A percentile compares a stretch with the other conserved stretches of the same genome.
Evolutionary conservation across 1,140 invertebrate species (phyloP).

Genomic region (Drosophila kepulauana): DNA sequence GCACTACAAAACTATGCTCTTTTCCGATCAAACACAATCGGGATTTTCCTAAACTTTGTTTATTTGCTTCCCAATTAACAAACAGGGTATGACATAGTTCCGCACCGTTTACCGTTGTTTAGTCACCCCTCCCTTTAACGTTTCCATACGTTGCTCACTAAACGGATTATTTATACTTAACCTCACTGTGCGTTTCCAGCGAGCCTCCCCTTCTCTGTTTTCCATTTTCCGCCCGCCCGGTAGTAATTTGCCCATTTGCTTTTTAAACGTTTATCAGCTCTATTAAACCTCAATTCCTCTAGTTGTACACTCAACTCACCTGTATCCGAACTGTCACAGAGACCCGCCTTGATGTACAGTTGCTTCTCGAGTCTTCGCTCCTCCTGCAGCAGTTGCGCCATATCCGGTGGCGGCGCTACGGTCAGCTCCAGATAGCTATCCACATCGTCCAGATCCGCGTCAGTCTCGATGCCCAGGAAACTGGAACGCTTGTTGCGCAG

Average conservation of each 20-base stretch:
- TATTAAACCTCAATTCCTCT: constrained; percentile 31
- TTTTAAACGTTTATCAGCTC: constrained; percentile 53
- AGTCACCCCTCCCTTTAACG: not conserved
- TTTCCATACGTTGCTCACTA: constrained; percentile 47
- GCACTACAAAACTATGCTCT: too few species aligned
- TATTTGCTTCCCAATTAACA: too few species aligned
- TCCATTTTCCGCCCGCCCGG: not conserved
- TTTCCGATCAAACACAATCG: too few species aligned
- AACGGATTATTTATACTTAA: constrained; percentile 82
- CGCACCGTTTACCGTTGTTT: not conserved
- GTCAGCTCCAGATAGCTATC: constrained; percentile 88
- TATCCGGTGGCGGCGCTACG: constrained; percentile 91
- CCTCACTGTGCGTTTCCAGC: constrained; percentile 47
- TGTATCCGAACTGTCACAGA: constrained; percentile 86
- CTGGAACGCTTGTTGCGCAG: constrained; percentile 93
- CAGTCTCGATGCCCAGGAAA: constrained; percentile 93
- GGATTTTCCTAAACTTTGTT: too few species aligned
- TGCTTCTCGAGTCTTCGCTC: constrained; percentile 92
- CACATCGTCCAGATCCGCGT: constrained; percentile 87
- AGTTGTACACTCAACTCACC: constrained; percentile 73
- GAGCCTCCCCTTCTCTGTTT: constrained; percentile 2
- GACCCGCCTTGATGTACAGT: constrained; percentile 88
- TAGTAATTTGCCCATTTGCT: constrained; percentile 37
- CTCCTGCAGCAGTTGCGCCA: constrained; percentile 91
- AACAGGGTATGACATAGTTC: not conserved